Evolutionary conservation across 2,888 invertebrate genomes (phyloP).

Genomic region (Heliconius cydno): DNA sequence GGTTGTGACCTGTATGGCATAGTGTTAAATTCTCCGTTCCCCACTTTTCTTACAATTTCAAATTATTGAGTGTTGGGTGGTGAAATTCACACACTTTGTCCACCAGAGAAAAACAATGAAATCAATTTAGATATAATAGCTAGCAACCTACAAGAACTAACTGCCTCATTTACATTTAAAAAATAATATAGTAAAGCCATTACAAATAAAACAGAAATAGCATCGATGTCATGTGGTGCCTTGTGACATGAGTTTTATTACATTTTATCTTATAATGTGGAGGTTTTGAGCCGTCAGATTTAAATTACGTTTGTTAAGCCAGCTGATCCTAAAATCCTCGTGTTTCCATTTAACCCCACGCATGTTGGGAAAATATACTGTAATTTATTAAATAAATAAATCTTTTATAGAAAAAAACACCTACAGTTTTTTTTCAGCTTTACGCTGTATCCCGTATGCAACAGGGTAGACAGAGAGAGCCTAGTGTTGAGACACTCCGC

Average conservation of each 20-base stretch:
- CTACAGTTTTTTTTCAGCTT: not conserved
- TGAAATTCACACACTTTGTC: too few species aligned
- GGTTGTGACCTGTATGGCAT: too few species aligned
- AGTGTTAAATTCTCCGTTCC: not conserved
- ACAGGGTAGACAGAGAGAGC: too few species aligned
- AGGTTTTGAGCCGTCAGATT: slow-evolving; percentile 22
- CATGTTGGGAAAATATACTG: slow-evolving; percentile 25
- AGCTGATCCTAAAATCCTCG: slow-evolving; percentile 31
- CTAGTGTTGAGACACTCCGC: too few species aligned
- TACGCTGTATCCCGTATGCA: too few species aligned
- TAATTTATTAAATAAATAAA: slow-evolving; percentile 25
- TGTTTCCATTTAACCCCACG: slow-evolving; percentile 28
- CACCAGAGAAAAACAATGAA: too few species aligned
- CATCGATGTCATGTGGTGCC: not conserved
- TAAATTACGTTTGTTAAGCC: slow-evolving; percentile 36
- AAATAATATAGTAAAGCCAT: not conserved
- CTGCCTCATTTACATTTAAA: not conserved
- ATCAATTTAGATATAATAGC: not conserved
- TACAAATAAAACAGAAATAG: not conserved
- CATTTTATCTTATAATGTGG: slow-evolving; percentile 23
- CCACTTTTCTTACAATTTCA: too few species aligned
- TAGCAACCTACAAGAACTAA: too few species aligned
- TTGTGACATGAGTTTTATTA: slow-evolving; percentile 23
- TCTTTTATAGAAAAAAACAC: not conserved
- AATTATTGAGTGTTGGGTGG: too few species aligned